Evolutionary conservation across 2,113 vertebrate genomes (phyloP), one percentile per base, ranked within the genome.

Genomic region (Litocranius walleri): DNA sequence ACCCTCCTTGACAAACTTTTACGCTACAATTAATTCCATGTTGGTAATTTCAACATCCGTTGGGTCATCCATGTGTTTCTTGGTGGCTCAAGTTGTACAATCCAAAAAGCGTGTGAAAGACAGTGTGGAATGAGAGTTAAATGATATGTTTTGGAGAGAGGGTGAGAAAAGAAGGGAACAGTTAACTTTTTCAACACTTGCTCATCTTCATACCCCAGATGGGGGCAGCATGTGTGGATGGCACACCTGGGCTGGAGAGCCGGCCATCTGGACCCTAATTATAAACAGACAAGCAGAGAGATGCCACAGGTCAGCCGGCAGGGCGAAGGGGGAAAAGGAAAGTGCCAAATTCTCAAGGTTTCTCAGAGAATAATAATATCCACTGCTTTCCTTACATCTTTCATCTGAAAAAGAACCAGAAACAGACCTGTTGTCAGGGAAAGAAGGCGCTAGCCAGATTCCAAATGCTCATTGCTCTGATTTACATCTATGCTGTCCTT

Each of bases 291-390:
- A 23, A 45, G 86, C 48, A 23, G 57, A 97, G 57, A 81, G 89
- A 87, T 52, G 87, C 83, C 82, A 52, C 17, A 78, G 96, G 96
- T 97, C 97, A 97, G 71, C 30, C 64, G 48, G 84, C 54, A 23
- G 95, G 89, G 80, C 10, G 11, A 57, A 67, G n/a, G 43, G 61
- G 48, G 21, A 6, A 81, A 81, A 48, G 21, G 64, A 90, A 96
- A 91, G 86, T 96, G 94, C 83, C 97, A 97, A 62, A 82, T 95
- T 94, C 93, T 88, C 89, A 40, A 64, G 9, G 30, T 94, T 98
- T 97, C 93, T 93, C 91, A 89, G 93, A 86, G 90, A 96, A 95
- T 84, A 95, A 90, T 92, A 92, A 95, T 85, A 91, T 94, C 94
- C 52, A 92, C 71, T 33, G 50, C 82, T 77, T 92, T 43, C 57